phyloP scores from a whole-genome alignment of 2,797 vertebrate species.

The Chrosomus eos region DNA sequence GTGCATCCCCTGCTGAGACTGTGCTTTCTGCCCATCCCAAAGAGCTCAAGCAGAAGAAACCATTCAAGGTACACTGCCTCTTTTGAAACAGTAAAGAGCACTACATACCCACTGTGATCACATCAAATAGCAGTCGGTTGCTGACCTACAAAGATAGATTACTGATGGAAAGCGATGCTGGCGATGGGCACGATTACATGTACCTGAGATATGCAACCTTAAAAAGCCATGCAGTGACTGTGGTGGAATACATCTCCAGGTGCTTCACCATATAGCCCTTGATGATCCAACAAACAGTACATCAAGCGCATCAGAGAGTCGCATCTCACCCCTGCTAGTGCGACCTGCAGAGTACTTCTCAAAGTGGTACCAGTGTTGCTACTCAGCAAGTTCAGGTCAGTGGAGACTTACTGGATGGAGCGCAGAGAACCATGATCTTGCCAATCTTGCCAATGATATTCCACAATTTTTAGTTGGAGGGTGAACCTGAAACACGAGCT shows the following conservation, averaged over 20 bases:
- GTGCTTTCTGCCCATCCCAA: too few relatives aligned
- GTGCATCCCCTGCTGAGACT: too few relatives aligned
- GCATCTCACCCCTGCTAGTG: constrained; percentile 3
- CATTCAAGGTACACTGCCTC: too few relatives aligned
- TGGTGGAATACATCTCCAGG: constrained; percentile 40
- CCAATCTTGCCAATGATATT: not conserved
- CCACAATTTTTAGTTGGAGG: constrained; percentile 1
- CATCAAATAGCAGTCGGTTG: too few relatives aligned
- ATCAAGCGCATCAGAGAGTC: not conserved
- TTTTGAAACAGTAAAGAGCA: too few relatives aligned
- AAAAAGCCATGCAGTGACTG: constrained; percentile 39
- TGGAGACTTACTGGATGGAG: constrained; percentile 22
- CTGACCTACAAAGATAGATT: constrained; percentile 5
- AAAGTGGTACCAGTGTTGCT: constrained; percentile 16
- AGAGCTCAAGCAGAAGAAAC: too few relatives aligned
- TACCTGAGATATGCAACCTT: constrained; percentile 1
- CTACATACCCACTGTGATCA: too few relatives aligned
- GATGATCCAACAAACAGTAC: not conserved
- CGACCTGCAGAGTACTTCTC: not conserved
- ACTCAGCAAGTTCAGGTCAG: not conserved
- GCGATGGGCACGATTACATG: not conserved
- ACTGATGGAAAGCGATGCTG: too few relatives aligned
- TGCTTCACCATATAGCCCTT: constrained; percentile 1
- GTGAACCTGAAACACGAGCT: not conserved
- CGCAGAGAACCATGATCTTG: constrained; percentile 28